phyloP scores from a whole-genome alignment of 2,888 invertebrate species.

The Dermolepida albohirtum region DNA sequence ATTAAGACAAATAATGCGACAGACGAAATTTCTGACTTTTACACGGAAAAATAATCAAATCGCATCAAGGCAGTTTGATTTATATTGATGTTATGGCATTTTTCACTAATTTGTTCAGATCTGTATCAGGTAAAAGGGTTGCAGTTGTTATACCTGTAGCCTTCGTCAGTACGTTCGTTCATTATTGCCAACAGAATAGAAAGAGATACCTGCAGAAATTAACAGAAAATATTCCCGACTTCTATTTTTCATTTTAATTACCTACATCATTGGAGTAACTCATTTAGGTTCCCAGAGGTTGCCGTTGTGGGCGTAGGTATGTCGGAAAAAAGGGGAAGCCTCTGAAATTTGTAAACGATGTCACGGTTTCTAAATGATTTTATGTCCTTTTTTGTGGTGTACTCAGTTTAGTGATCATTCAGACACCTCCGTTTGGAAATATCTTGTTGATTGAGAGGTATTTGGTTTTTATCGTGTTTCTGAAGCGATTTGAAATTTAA shows the following conservation, averaged over 20 bases:
- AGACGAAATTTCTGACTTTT: too few species aligned
- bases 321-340: neutral
- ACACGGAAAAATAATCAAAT: too few species aligned
- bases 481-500: too few species aligned
- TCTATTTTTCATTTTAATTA: conserved; percentile 28
- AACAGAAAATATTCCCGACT: conserved; percentile 16
- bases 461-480: neutral
- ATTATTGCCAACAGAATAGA: too few species aligned
- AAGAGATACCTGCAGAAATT: conserved; percentile 9
- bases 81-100: conserved; percentile 7
- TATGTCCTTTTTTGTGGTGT: conserved; percentile 7
- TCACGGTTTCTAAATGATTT: conserved; percentile 28
- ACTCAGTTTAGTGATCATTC: neutral
- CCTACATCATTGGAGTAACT: conserved; percentile 1
- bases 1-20: too few species aligned
- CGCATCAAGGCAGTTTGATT: neutral
- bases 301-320: neutral
- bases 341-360: conserved; percentile 18
- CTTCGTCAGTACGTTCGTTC: neutral
- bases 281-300: conserved; percentile 2
- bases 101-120: conserved; percentile 21
- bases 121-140: conserved; percentile 27
- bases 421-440: neutral
- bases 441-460: conserved; percentile 7
- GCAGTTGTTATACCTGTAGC: conserved; percentile 7